Evolutionary conservation across 2,113 vertebrate genomes (phyloP), one percentile per base, ranked within the genome.

Genomic region (Ivindomyrus marchei): DNA sequence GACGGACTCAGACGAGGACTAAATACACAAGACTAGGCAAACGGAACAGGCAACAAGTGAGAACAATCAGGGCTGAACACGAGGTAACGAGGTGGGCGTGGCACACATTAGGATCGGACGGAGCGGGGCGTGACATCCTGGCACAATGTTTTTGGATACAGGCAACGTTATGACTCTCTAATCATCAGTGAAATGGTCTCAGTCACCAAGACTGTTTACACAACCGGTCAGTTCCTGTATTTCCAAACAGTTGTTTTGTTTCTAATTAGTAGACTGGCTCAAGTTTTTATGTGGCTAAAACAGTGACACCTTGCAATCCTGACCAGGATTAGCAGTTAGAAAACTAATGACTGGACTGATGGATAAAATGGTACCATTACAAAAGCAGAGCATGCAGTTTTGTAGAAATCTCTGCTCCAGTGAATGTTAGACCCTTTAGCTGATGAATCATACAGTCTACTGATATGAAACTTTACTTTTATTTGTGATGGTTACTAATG

Each of bases 251-350:
- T 46, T 47, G 19, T 24, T 47, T 85, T 47, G 39, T 85, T 85
- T 85, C 19, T 85, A 46, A n/a, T 42, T 1, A 45, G 17, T 24
- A 21, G 42, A 8, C 39, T 21, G 45, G 39, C 17, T 45, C 42
- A 47, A 46, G 80, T 85, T 85, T 85, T 83, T 45, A 31, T n/a
- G 45, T 47, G 83, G 17, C 83, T 84, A 84, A 87, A 86, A 86
- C 21, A 47, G 85, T 87, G 27, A 31, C n/a, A 87, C 70, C 70
- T 1, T 77, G 70, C 70, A 77, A 39, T 17, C 70, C 70, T 77
- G 11, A 77, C 31, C 31, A 39, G 70, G 11, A 77, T 77, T 36
- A 39, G 31, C 31, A 66, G n/a, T 62, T n/a, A 62, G 58, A 62
- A 62, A 62, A 56, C 52, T 56, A 53, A 53, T 53, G 66, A 74